Evolutionary conservation across 1,140 invertebrate genomes (phyloP), one percentile per base, ranked within the genome.

Genomic region (Apis dorsata): DNA sequence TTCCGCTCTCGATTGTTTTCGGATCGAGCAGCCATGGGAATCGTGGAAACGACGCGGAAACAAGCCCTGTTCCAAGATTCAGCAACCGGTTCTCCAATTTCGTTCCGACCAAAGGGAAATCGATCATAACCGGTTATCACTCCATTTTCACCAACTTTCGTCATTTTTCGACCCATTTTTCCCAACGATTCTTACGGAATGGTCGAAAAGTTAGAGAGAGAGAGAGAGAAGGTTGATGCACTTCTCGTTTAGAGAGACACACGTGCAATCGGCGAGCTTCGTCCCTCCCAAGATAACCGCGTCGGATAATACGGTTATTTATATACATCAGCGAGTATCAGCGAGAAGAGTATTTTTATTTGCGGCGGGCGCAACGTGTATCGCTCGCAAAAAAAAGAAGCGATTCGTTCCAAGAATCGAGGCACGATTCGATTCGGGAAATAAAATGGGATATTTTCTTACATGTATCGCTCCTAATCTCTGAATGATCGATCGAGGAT

Each of bases 1-100:
- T 81, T 73, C 74, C 80, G 72, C 53, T 85, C 60, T 87, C 89
- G 87, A 91, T 92, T 92, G 91, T 90, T 92, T 91, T 90, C 91
- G 86, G 90, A 91, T 91, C 88, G 44, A 66, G 87, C 86, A 87
- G 86, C 84, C 89, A 90, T 91, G 90, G 89, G 90, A 92, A 91
- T 87, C 86, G 59, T 85, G 70, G 57, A 80, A 74, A 73, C 62
- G 34, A 77, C 78, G 44, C 78, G 78, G 59, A 80, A 76, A 60
- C n/a, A 13, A 57, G 17, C 24, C 59, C 19, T 59, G 44, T 17
- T 11, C 77, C 55, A 79, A 79, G 77, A 79, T 70, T 70, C 77
- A 79, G 55, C 15, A 13, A 34, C 55, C 55, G 55, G 66, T 53
- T 66, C 44, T 51, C 8, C 62, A 63, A 63, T 70, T 44, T 44